Percentiles rank a stretch among this genome's conserved stretches.
phyloP scores from a whole-genome alignment of 2,113 vertebrate genomes.

The Mesoclemmys tuberculata region DNA sequence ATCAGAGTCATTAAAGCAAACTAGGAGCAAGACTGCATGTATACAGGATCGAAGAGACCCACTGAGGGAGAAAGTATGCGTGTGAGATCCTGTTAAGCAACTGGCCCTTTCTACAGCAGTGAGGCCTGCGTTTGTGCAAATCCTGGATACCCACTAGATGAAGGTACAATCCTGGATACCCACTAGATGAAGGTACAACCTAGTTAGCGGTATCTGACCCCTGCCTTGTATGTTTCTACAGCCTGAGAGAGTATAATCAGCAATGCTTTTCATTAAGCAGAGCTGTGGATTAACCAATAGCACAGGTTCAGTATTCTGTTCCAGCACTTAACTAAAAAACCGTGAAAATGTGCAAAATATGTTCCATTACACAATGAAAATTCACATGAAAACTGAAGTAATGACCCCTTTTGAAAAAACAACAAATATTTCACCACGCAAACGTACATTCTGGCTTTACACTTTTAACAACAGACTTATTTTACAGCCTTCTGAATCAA shows the following conservation, averaged over 20 bases:
- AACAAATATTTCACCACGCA: constrained; percentile 55
- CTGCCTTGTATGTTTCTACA: not conserved
- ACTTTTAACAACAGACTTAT: constrained; percentile 46
- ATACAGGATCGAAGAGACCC: not conserved
- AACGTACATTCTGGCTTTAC: constrained; percentile 2
- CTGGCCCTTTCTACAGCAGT: not conserved
- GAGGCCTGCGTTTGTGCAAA: not conserved
- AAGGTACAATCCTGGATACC: not conserved
- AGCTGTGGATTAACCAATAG: constrained; percentile 9
- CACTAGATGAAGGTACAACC: not conserved
- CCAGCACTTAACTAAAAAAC: constrained; percentile 55
- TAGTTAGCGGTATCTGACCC: constrained; percentile 9
- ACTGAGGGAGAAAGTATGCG: not conserved
- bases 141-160: not conserved
- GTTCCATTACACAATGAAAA: constrained; percentile 56
- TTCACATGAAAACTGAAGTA: constrained; percentile 64
- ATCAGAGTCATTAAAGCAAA: not conserved
- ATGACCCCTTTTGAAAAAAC: constrained; percentile 50
- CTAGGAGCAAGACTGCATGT: not conserved
- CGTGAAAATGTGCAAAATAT: constrained; percentile 37
- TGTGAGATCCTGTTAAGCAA: not conserved
- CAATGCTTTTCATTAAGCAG: not conserved
- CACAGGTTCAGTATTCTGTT: constrained; percentile 43
- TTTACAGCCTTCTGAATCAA: constrained; percentile 57
- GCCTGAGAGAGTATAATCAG: not conserved